Evolutionary conservation across 2,113 vertebrate species (phyloP), one percentile per base, ranked within the genome.

Genomic region (Phaethon lepturus): DNA sequence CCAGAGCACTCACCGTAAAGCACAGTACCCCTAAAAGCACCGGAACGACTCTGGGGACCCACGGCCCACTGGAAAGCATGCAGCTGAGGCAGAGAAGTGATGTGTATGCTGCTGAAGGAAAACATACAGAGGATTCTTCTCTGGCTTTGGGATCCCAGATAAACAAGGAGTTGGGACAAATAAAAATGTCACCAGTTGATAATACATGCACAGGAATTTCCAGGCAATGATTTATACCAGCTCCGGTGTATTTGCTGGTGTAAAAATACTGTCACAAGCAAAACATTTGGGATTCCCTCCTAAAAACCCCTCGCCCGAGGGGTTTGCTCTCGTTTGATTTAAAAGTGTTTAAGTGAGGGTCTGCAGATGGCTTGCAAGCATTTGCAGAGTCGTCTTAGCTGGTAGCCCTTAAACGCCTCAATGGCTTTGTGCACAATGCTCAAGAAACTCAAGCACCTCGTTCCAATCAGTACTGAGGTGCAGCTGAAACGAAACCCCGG

Each of bases 231-330:
- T 71, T 95, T 90, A 53, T 17, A 40, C 20, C 24, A 25, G 28
- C 59, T 29, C 24, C 11, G 5, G 15, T n/a, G 7, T 16, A 56
- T 58, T 87, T 62, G 52, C 50, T 17, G 13, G 23, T 29, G 12
- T 31, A 56, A 77, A 80, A 85, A 53, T 26, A 26, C 11, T 67
- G 52, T 26, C 38, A n/a, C 31, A 40, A 62, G 35, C 59, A 56
- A 47, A 64, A 44, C 17, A 18, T 40, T n/a, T 72, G 63, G 26
- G 58, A 60, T 2, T 42, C 17, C n/a, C 7, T 77, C 16, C 44
- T 56, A 18, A 62, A 24, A 24, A 10, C 4, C 5, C 25, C 28
- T 63, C 10, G 3, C 42, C 60, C 0, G 0, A 24, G 55, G 35
- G 9, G 15, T 50, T 72, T 72, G 25, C 25, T 76, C 49, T 24